A percentile compares a stretch with the other conserved stretches of the same genome.
Evolutionary conservation across 2,888 invertebrate species (phyloP).

Genomic region (Ochropacha duplaris): DNA sequence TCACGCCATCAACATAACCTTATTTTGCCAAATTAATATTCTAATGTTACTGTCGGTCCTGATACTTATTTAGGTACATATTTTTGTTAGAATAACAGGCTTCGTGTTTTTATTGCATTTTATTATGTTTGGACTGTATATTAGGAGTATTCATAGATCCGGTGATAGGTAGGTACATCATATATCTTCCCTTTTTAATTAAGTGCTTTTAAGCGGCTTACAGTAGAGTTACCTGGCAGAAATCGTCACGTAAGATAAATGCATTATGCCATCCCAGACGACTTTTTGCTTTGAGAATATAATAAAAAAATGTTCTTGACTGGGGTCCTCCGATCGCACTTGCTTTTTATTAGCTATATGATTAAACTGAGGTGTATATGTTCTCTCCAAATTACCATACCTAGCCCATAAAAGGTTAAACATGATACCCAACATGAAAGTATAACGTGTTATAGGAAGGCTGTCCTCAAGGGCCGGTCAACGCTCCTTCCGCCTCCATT

Average conservation of each 20-base stretch:
- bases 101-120: neutral
- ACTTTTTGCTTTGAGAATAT: too few relatives aligned
- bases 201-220: too few relatives aligned
- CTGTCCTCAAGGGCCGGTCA: constrained; percentile 43
- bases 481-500: constrained; percentile 40
- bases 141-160: neutral
- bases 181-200: too few relatives aligned
- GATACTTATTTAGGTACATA: neutral
- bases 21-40: neutral
- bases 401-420: neutral
- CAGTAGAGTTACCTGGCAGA: too few relatives aligned
- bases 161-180: too few relatives aligned
- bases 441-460: constrained; percentile 25
- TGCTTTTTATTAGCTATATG: too few relatives aligned
- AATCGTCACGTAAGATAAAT: too few relatives aligned
- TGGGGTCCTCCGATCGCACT: too few relatives aligned
- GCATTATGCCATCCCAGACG: too few relatives aligned
- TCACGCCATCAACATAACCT: too few relatives aligned
- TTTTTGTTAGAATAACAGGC: neutral
- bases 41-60: neutral
- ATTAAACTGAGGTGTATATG: neutral
- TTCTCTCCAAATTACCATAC: neutral
- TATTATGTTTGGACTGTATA: neutral
- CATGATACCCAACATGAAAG: constrained; percentile 17
- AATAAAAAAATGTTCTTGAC: too few relatives aligned